phyloP scores from a whole-genome alignment of 2,113 vertebrate genomes.

The Hyla sarda region DNA sequence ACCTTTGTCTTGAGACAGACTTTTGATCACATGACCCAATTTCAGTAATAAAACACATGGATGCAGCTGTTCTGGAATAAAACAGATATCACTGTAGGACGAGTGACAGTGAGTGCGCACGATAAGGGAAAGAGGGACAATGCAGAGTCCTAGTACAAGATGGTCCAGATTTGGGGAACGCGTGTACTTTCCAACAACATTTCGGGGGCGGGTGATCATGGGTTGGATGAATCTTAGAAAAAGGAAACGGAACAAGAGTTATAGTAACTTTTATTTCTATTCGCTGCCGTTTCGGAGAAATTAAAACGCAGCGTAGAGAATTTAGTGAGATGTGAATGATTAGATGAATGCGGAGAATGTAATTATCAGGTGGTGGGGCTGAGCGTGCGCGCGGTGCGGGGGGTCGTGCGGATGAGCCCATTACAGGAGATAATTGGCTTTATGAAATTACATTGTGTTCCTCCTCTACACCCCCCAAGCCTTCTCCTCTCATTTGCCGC shows the following conservation, averaged over 20 bases:
- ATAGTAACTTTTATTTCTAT: not conserved
- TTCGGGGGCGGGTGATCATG: too few species aligned
- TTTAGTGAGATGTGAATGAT: not conserved
- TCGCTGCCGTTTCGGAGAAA: not conserved
- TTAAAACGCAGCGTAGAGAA: not conserved
- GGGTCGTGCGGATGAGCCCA: not conserved
- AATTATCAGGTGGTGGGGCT: not conserved
- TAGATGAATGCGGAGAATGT: not conserved
- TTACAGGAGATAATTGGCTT: constrained; percentile 24
- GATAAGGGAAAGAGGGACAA: too few species aligned
- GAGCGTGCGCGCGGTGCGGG: not conserved
- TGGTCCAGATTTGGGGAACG: too few species aligned
- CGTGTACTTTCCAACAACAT: too few species aligned
- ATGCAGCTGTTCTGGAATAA: too few species aligned
- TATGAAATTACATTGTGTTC: constrained; percentile 14
- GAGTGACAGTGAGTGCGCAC: too few species aligned
- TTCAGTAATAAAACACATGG: too few species aligned
- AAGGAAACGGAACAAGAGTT: not conserved
- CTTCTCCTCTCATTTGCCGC: not conserved
- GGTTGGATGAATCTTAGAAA: not conserved
- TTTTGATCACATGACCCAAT: too few species aligned
- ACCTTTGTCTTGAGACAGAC: too few species aligned
- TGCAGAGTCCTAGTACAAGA: too few species aligned
- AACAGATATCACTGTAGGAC: too few species aligned
- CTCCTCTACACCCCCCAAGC: not conserved